Evolutionary conservation across 2,797 vertebrate species (phyloP).

Genomic region (Kryptolebias ocellatus): DNA sequence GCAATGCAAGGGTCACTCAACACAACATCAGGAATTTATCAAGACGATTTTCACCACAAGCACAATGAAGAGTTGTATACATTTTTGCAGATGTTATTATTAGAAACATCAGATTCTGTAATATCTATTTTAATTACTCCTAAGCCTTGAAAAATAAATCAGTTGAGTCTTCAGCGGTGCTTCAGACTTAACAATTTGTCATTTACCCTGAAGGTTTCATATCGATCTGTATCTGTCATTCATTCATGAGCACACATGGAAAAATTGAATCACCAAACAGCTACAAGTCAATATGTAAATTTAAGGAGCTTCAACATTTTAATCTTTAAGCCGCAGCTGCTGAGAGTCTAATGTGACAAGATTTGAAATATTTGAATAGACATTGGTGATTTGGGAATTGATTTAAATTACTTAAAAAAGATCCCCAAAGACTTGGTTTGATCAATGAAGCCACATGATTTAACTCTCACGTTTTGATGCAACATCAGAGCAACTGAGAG

Average conservation of each 20-base stretch:
- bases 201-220: constrained; percentile 5
- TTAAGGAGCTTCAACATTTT: constrained; percentile 1
- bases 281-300: neutral
- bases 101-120: neutral
- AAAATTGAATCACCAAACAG: neutral
- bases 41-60: too few relatives aligned
- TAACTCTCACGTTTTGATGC: neutral
- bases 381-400: neutral
- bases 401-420: neutral
- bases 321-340: neutral
- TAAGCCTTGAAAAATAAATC: neutral
- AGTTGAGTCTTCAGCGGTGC: neutral
- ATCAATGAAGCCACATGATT: neutral
- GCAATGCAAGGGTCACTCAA: too few relatives aligned
- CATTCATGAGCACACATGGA: constrained; percentile 3
- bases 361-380: neutral
- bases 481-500: neutral
- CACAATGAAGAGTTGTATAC: too few relatives aligned
- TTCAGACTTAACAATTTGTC: neutral
- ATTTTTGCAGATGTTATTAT: too few relatives aligned
- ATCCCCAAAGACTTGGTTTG: neutral
- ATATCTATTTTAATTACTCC: neutral
- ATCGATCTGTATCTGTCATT: neutral
- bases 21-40: too few relatives aligned
- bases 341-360: neutral